Conservation (phyloP, 2,113 vertebrate species). For the Smithornis capensis region DNA sequence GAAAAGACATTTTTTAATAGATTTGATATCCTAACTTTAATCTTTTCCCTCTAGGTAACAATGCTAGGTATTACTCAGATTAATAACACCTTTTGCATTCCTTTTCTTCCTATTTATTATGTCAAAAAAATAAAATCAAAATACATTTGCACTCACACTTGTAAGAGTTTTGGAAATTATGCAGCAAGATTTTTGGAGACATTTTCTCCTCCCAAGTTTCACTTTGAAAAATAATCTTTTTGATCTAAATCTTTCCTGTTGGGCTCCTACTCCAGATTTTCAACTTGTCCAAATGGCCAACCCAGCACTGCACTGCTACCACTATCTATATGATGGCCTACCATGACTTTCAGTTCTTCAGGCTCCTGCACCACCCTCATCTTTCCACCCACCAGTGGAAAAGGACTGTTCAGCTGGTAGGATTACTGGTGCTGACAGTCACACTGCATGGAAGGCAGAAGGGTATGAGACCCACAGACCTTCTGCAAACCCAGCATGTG, state of each 20-base stretch:
- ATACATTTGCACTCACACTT: neutral
- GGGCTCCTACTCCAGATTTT: neutral
- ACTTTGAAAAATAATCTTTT: neutral
- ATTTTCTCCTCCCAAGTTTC: neutral
- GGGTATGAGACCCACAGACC: neutral
- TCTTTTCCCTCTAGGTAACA: neutral
- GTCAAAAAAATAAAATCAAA: neutral
- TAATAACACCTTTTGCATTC: conserved; percentile 23
- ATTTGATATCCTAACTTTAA: neutral
- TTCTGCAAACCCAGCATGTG: accelerated
- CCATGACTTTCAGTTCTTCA: accelerated
- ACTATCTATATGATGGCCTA: accelerated
- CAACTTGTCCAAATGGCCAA: neutral
- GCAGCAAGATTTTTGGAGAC: neutral
- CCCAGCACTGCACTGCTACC: too few species aligned
- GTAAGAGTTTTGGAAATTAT: neutral
- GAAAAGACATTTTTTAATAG: conserved; percentile 49
- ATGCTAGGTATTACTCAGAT: conserved; percentile 17
- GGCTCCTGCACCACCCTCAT: neutral
- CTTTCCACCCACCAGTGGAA: neutral
- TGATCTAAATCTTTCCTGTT: neutral
- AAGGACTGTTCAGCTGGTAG: neutral
- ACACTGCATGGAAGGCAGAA: neutral
- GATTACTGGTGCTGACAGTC: neutral
- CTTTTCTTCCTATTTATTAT: neutral